phyloP scores from a whole-genome alignment of 2,113 vertebrate genomes.

The Oncorhynchus gorbuscha region DNA sequence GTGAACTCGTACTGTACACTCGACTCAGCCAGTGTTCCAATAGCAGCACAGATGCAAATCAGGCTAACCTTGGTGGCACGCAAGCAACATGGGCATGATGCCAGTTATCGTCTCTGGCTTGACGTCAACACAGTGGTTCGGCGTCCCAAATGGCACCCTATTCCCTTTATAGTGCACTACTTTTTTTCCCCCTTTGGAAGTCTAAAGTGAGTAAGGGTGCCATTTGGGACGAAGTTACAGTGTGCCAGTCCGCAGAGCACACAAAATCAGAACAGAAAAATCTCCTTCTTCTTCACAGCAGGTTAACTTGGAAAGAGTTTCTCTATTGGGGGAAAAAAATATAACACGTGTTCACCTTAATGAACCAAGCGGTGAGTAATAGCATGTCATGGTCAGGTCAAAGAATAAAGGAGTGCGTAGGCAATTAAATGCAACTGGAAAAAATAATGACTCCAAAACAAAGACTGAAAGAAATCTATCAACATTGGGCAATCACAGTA shows the following conservation, averaged over 20 bases:
- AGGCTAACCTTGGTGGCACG: conserved; percentile 65
- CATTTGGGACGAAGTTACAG: background rate
- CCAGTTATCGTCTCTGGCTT: conserved; percentile 38
- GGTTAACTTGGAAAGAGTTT: conserved; percentile 23
- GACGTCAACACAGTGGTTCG: conserved; percentile 21
- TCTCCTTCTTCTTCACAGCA: conserved; percentile 36
- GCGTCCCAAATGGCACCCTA: background rate
- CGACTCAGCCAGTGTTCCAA: conserved; percentile 53
- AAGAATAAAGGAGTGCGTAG: no score
- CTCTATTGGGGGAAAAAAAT: background rate
- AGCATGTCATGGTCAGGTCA: no score
- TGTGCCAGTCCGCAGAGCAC: conserved; percentile 34
- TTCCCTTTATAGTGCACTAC: no score
- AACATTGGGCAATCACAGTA: no score
- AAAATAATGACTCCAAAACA: no score
- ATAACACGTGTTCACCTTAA: background rate
- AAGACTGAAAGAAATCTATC: no score
- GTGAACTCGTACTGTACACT: background rate
- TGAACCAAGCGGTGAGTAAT: no score
- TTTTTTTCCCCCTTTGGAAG: no score
- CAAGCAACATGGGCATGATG: conserved; percentile 54
- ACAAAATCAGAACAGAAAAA: conserved; percentile 36
- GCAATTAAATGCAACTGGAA: no score
- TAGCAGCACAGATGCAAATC: conserved; percentile 66
- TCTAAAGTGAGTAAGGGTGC: no score